Conservation (phyloP, 2,888 invertebrate genomes). For the Deilephila porcellus region DNA sequence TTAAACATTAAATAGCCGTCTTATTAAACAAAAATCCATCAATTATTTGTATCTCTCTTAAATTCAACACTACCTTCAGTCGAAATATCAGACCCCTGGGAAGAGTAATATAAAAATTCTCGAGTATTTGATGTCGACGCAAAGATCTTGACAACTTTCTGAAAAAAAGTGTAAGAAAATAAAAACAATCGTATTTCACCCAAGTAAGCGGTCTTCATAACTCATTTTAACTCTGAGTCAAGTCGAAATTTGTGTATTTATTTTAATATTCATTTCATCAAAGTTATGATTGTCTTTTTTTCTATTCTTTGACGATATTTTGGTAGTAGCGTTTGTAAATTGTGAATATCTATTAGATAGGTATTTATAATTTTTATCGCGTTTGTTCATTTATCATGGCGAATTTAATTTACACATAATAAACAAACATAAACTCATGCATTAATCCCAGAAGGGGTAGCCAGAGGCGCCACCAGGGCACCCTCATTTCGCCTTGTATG, state of each 20-base stretch:
- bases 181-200: conserved; percentile 13
- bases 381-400: too few relatives aligned
- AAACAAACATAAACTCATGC: too few relatives aligned
- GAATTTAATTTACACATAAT: too few relatives aligned
- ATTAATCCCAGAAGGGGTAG: too few relatives aligned
- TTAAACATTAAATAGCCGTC: too few relatives aligned
- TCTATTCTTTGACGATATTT: background rate
- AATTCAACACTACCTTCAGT: too few relatives aligned
- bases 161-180: background rate
- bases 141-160: background rate
- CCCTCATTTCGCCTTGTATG: too few relatives aligned
- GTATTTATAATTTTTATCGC: background rate
- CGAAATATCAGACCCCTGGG: too few relatives aligned
- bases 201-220: conserved; percentile 7
- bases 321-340: background rate
- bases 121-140: background rate
- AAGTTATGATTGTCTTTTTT: conserved; percentile 22
- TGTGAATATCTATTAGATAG: too few relatives aligned
- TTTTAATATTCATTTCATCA: conserved; percentile 17
- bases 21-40: too few relatives aligned
- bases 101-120: background rate
- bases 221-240: conserved; percentile 19
- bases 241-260: conserved; percentile 22
- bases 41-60: too few relatives aligned
- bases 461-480: too few relatives aligned